phyloP scores from a whole-genome alignment of 1,140 invertebrate species.

The Akabosia matsudoensis region DNA sequence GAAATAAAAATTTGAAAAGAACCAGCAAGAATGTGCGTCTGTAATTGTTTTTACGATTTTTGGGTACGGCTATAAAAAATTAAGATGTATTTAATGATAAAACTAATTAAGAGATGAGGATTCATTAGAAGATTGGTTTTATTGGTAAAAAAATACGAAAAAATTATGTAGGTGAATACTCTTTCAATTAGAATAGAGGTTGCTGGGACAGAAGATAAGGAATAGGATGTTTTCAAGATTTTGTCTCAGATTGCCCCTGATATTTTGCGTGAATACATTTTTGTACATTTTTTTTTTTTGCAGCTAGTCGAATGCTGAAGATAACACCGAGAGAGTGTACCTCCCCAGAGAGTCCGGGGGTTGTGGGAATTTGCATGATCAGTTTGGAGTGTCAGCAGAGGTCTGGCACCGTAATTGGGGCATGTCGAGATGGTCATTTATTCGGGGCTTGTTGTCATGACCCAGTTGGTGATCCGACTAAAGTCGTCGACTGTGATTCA shows the following conservation, averaged over 20 bases:
- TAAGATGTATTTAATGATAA: too few relatives aligned
- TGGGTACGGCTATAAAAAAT: too few relatives aligned
- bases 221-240: too few relatives aligned
- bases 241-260: neutral
- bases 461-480: neutral
- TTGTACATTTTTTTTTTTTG: neutral
- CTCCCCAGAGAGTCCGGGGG: neutral
- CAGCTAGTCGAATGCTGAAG: conserved; percentile 15
- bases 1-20: too few relatives aligned
- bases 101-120: too few relatives aligned
- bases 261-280: neutral
- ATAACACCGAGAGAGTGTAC: conserved; percentile 9
- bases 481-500: conserved; percentile 42
- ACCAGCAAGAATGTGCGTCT: too few relatives aligned
- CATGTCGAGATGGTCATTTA: conserved; percentile 84
- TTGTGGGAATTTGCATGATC: conserved; percentile 79
- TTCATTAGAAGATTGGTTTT: too few relatives aligned
- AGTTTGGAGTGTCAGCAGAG: conserved; percentile 79
- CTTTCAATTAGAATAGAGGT: neutral
- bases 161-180: too few relatives aligned
- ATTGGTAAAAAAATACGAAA: too few relatives aligned
- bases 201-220: neutral
- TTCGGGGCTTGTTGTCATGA: conserved; percentile 76
- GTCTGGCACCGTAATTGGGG: conserved; percentile 75
- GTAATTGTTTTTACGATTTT: too few relatives aligned